Evolutionary conservation across 2,888 invertebrate genomes (phyloP).

Genomic region (Cephus rjabovi): DNA sequence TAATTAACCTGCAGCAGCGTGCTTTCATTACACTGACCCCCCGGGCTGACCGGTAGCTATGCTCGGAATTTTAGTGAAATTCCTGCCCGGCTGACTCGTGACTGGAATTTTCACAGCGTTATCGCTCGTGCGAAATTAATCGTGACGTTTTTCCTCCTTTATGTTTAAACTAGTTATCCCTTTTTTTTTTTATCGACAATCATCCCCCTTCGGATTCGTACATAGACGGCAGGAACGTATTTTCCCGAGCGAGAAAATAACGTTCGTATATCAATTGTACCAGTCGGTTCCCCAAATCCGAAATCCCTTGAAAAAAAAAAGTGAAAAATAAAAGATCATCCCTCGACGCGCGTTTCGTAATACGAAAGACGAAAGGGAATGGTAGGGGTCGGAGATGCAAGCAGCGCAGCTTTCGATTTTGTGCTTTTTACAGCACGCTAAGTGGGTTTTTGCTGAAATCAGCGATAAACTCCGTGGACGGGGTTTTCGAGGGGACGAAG

Average conservation of each 20-base stretch:
- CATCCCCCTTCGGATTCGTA: no score
- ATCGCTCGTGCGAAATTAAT: background rate
- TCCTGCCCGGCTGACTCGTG: slow-evolving; percentile 42
- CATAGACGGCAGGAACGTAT: no score
- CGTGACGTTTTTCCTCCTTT: background rate
- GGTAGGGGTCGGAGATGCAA: background rate
- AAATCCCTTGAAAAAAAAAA: background rate
- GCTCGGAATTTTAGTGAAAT: slow-evolving; percentile 55
- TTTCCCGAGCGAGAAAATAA: no score
- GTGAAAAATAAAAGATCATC: background rate
- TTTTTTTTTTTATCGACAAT: no score
- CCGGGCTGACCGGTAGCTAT: slow-evolving; percentile 34
- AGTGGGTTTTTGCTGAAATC: slow-evolving; percentile 36
- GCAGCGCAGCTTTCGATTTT: background rate
- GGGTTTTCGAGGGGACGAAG: no score
- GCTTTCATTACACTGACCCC: slow-evolving; percentile 48
- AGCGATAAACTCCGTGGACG: slow-evolving; percentile 31
- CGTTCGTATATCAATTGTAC: no score
- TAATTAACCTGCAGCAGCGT: slow-evolving; percentile 49
- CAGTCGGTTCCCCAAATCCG: no score
- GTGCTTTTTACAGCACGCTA: slow-evolving; percentile 30
- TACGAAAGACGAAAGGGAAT: no score
- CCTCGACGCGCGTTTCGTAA: background rate
- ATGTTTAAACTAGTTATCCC: no score
- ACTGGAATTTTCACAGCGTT: slow-evolving; percentile 37